Conservation (phyloP, 1,140 invertebrate genomes). For the Pteromalus puparum region DNA sequence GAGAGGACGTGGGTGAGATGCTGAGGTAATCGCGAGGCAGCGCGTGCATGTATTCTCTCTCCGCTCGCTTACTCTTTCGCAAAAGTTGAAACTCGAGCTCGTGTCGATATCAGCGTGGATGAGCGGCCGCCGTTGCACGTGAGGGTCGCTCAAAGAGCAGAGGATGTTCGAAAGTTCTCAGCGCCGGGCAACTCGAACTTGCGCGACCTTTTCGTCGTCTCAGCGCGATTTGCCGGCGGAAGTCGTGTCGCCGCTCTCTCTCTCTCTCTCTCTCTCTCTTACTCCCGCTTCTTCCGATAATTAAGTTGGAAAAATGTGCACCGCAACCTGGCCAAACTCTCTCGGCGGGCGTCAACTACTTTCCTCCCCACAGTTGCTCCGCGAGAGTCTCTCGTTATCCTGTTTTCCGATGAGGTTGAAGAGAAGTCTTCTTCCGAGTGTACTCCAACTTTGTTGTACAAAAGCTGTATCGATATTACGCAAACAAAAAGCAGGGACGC, state of each 20-base stretch:
- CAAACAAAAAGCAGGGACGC: neutral
- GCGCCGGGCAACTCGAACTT: neutral
- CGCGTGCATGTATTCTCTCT: neutral
- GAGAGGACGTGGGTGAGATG: slow-evolving; percentile 48
- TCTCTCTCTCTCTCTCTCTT: slow-evolving; percentile 50
- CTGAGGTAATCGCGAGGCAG: slow-evolving; percentile 14
- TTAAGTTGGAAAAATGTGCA: slow-evolving; percentile 70
- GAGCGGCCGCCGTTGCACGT: neutral
- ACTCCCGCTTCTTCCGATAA: slow-evolving; percentile 65
- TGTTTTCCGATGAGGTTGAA: neutral
- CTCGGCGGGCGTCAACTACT: slow-evolving; percentile 55
- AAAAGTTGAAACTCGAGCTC: slow-evolving; percentile 31
- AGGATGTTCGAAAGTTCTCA: slow-evolving; percentile 58
- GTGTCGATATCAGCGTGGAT: neutral
- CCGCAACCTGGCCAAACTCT: slow-evolving; percentile 57
- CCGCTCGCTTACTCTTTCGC: neutral
- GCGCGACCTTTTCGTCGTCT: slow-evolving; percentile 51
- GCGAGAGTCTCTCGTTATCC: slow-evolving; percentile 18
- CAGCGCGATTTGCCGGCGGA: slow-evolving; percentile 44
- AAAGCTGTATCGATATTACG: neutral
- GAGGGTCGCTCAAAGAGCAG: neutral
- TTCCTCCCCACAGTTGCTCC: slow-evolving; percentile 27
- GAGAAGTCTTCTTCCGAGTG: neutral
- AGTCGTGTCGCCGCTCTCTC: slow-evolving; percentile 47
- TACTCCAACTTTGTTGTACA: no score